Conservation (phyloP, 2,797 vertebrate genomes). For the Spondyliosoma cantharus region DNA sequence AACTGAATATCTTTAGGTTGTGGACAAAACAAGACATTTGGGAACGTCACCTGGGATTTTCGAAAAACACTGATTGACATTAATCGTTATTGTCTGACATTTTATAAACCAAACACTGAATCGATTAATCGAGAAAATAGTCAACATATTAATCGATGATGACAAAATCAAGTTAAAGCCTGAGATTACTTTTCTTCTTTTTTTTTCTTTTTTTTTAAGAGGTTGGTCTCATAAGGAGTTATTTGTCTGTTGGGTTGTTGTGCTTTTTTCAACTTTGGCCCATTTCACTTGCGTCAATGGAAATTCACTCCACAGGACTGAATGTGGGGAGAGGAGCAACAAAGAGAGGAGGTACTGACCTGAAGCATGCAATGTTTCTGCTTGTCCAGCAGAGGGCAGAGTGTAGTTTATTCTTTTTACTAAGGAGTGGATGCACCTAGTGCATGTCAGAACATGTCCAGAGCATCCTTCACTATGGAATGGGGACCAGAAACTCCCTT, state of each 20-base stretch:
- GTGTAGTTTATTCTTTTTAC: neutral
- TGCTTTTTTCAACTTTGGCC: constrained; percentile 6
- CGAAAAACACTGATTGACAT: no score
- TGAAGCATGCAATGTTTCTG: neutral
- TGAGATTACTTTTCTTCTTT: neutral
- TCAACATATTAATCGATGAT: no score
- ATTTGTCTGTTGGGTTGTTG: constrained; percentile 15
- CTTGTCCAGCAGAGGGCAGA: constrained; percentile 84
- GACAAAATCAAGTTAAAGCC: no score
- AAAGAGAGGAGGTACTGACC: neutral
- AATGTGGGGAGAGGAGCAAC: neutral
- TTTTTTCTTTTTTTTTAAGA: neutral
- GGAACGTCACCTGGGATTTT: no score
- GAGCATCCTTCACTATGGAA: constrained; percentile 39
- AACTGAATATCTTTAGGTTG: no score
- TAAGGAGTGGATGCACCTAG: constrained; percentile 33
- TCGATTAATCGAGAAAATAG: no score
- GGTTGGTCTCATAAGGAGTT: neutral
- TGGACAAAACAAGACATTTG: no score
- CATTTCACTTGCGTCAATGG: constrained; percentile 24
- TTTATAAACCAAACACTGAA: no score
- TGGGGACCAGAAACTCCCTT: constrained; percentile 29
- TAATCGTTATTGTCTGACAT: no score
- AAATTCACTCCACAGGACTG: constrained; percentile 14
- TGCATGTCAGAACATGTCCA: constrained; percentile 86